Conservation (phyloP, 2,797 vertebrate species). For the Heliangelus exortis region DNA sequence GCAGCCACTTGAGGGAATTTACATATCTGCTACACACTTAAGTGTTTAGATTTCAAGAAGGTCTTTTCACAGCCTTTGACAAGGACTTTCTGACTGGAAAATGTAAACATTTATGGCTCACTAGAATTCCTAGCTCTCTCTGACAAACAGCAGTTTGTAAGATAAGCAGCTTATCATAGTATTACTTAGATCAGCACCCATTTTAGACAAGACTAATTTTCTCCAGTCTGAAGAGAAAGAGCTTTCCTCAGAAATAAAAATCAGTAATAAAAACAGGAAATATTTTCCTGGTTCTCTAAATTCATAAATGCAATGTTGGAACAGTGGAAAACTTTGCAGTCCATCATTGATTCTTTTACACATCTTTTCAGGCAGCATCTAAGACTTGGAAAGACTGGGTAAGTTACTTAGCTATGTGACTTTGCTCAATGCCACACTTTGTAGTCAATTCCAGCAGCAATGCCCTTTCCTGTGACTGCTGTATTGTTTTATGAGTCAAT, state of each 20-base stretch:
- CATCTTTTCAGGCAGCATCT: not conserved
- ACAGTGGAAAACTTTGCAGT: not conserved
- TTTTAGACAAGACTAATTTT: not conserved
- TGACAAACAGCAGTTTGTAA: not conserved
- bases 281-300: not conserved
- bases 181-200: not conserved
- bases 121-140: not conserved
- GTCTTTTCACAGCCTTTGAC: not conserved
- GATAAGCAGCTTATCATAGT: not conserved
- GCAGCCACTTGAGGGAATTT: not conserved
- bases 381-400: not conserved
- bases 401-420: not conserved
- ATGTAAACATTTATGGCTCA: not conserved
- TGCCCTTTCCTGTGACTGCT: not conserved
- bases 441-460: not conserved
- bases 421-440: not conserved
- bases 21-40: not conserved
- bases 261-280: not conserved
- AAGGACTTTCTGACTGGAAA: not conserved
- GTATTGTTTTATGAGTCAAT: fast-evolving
- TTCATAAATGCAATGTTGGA: not conserved
- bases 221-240: not conserved
- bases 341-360: not conserved
- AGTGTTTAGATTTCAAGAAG: not conserved
- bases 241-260: not conserved